Evolutionary conservation across 2,113 vertebrate genomes (phyloP), one percentile per base, ranked within the genome.

Genomic region (Blennius ocellaris): DNA sequence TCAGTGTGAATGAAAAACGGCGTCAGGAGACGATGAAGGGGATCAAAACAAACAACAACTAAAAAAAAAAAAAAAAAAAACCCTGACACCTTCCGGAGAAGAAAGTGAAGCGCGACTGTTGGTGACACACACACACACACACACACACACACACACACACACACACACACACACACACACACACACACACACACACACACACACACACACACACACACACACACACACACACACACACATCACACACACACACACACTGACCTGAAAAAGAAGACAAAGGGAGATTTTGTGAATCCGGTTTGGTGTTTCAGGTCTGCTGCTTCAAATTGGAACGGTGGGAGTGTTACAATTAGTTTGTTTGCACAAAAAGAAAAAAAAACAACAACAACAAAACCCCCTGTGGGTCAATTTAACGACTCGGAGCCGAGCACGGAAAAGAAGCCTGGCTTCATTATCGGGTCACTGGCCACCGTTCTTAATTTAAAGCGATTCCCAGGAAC

Each of bases 281-380:
- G 57, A 45, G 4, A 63, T 58, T 64, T 73, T 67, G 54, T 78
- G 64, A 73, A 78, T 61, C 63, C 59, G 73, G 50, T 80, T 55
- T 21, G 65, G 72, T 77, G 76, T 81, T 88, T 87, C 82, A 81
- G 82, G 72, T 80, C 70, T 48, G 48, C 40, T 80, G 77, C 73
- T 53, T 75, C 76, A 81, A 72, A 86, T 81, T 80, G 67, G 43
- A 83, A 82, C 81, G 78, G 84, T 80, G 60, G 55, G 52, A 63
- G 58, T 60, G 49, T 75, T 84, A 51, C 53, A 59, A 53, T 66
- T 68, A 64, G 58, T 87, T 73, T 78, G 63, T 69, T 76, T 61
- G 56, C 45, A 30, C 2, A 30, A 30, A 30, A 30, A 30, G 4
- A 30, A 30, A 30, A 30, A n/a, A n/a, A n/a, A n/a, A n/a, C n/a